Conservation (phyloP, 2,888 invertebrate genomes). For the Geotrupes spiniger region DNA sequence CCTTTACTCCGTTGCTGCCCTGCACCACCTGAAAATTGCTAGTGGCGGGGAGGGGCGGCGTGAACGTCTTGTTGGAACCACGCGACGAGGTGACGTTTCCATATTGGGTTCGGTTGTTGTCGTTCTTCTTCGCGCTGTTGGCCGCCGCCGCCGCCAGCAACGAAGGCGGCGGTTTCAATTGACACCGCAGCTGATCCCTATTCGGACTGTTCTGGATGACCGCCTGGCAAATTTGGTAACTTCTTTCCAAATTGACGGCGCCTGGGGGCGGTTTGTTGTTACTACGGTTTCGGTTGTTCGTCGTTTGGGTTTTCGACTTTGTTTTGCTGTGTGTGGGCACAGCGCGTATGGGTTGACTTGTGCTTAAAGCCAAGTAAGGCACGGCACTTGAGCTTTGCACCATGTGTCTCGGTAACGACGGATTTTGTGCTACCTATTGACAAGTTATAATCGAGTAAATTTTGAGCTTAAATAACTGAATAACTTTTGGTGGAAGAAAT, state of each 20-base stretch:
- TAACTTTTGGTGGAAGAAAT: too few relatives aligned
- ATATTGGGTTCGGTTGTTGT: conserved; percentile 47
- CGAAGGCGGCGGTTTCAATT: conserved; percentile 82
- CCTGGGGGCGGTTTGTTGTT: conserved; percentile 81
- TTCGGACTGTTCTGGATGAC: conserved; percentile 94
- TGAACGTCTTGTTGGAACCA: conserved; percentile 46
- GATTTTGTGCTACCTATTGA: conserved; percentile 12
- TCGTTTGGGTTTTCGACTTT: conserved; percentile 41
- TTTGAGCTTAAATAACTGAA: too few relatives aligned
- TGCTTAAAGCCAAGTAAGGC: conserved; percentile 53
- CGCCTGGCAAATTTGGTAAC: conserved; percentile 91
- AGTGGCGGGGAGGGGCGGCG: conserved; percentile 46
- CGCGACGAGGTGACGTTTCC: conserved; percentile 48
- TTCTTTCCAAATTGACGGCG: conserved; percentile 88
- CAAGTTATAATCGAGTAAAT: too few relatives aligned
- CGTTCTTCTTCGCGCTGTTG: conserved; percentile 38
- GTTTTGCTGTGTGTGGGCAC: conserved; percentile 49
- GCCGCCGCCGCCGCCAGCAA: conserved; percentile 57
- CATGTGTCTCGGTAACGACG: conserved; percentile 33
- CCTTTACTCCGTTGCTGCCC: conserved; percentile 48
- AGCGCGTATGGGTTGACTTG: conserved; percentile 53
- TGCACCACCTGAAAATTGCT: conserved; percentile 40
- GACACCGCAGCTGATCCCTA: conserved; percentile 80
- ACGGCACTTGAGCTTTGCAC: conserved; percentile 53
- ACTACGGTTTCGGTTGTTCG: conserved; percentile 54